Percentiles rank a stretch among this genome's conserved stretches.
These are phyloP conservation scores for Spatula versicolor DNA, from an alignment of 2,797 vertebrate genomes.

Conservation along the genomic window DNA sequence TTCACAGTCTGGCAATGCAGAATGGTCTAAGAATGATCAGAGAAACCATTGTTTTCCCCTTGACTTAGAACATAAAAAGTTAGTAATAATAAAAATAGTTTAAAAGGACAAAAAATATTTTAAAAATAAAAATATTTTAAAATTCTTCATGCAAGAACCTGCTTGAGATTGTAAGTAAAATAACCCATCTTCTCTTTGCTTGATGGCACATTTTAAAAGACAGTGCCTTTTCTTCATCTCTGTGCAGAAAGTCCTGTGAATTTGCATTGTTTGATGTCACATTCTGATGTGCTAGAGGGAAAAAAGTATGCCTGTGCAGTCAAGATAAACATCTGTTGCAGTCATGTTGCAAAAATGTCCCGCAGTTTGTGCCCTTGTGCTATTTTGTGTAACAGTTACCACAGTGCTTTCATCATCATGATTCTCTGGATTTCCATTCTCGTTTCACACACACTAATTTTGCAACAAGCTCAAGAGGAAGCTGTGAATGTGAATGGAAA, in stretches of 20 bases:
- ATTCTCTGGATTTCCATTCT: background rate
- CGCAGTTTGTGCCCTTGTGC: background rate
- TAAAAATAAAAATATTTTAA: slow-evolving; percentile 16
- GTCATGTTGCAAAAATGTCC: background rate
- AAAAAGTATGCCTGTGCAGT: background rate
- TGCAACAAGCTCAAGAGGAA: background rate
- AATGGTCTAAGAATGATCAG: background rate
- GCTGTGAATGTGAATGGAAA: background rate
- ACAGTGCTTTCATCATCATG: background rate
- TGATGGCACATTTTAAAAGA: background rate
- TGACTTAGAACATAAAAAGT: background rate
- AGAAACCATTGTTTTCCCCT: background rate
- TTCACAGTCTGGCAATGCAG: background rate
- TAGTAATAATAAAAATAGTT: slow-evolving; percentile 7
- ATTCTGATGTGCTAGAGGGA: background rate
- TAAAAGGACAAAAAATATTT: background rate
- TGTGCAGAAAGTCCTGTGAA: background rate
- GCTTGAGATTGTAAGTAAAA: background rate
- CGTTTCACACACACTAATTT: background rate
- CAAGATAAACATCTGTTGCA: background rate
- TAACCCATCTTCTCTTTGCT: background rate
- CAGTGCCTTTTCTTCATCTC: background rate
- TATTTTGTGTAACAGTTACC: background rate
- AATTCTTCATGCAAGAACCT: background rate
- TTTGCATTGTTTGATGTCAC: background rate